Base-by-base conservation (phyloP, 1,140 invertebrate genomes). In the Drosophila lacteicornis region DNA sequence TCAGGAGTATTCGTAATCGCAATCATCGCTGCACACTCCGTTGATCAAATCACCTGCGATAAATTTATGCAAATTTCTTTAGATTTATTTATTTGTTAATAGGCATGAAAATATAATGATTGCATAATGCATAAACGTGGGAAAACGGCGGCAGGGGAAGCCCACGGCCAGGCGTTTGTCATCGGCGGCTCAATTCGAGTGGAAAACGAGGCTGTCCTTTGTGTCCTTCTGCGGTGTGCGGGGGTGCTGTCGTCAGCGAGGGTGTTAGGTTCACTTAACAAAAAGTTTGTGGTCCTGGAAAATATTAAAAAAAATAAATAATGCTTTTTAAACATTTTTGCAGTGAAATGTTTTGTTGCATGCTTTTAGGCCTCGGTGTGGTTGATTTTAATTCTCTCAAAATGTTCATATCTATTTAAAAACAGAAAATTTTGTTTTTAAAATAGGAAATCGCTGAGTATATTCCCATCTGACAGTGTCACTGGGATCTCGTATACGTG, bases 61-160 rank as follows among this genome's bases (percentile, higher is more conserved):
- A 60, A 66, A 76, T 67, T 67, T 79, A 83, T 83, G 82, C 69
- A 86, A 85, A 86, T 69, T 75, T 79, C 55, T 69, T 61, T 71
- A 67, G 47, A 68, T 61, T 75, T 85, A 65, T 82, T 86, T 86
- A 71, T 56, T 75, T 62, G 73, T 71, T 82, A 86, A 86, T 86
- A 86, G 82, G 79, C 82, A 86, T 74, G 75, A 86, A 68, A 86
- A 76, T 79, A 76, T 86, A 86, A 86, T 86, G 83, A 86, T 86
- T 86, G 83, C 82, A 73, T 82, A 75, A 79, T 82, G 75, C 45
- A 46, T 38, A 25, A 30, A 22, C n/a, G 11, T 22, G n/a, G 51
- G 56, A 45, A 13, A n/a, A 17, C 0, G 9, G 30, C 11, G 15
- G 30, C n/a, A 42, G 30, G 30, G 56, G 17, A 8, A 25, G 25